Conservation (phyloP, 2,888 invertebrate genomes). For the Stenolophus ochropezus region DNA sequence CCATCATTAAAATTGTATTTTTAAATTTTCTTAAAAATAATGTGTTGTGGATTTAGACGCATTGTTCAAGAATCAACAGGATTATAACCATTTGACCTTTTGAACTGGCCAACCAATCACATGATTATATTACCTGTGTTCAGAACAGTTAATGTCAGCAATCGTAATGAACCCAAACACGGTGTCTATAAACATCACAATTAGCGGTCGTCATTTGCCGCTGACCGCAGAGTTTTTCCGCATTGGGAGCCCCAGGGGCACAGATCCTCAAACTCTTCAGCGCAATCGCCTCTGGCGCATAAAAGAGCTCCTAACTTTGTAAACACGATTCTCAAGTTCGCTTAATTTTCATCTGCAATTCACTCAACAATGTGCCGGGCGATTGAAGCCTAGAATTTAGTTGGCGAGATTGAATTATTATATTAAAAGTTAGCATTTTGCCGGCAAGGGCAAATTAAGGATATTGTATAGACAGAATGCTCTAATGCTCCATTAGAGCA, state of each 20-base stretch:
- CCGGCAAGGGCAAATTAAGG: background rate
- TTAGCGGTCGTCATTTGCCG: background rate
- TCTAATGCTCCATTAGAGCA: too few species aligned
- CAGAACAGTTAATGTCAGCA: background rate
- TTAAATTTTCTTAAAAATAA: too few species aligned
- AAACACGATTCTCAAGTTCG: constrained; percentile 27
- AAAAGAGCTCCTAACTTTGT: constrained; percentile 23
- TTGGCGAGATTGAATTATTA: background rate
- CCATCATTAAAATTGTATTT: too few species aligned
- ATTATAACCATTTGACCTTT: background rate
- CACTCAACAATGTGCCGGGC: background rate
- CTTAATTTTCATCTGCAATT: constrained; percentile 16
- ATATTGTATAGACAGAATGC: too few species aligned
- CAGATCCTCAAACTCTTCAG: constrained; percentile 36
- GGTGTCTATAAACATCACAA: constrained; percentile 1
- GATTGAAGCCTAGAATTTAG: background rate
- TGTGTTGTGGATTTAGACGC: too few species aligned
- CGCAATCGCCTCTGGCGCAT: background rate
- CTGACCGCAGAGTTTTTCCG: background rate
- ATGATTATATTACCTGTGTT: constrained; percentile 2
- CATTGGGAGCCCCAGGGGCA: too few species aligned
- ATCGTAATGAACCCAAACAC: background rate
- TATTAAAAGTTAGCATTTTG: background rate
- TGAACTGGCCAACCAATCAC: too few species aligned
- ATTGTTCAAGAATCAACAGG: too few species aligned